Evolutionary conservation across 2,113 vertebrate genomes (phyloP), one percentile per base, ranked within the genome.

Genomic region (Salvelinus namaycush): DNA sequence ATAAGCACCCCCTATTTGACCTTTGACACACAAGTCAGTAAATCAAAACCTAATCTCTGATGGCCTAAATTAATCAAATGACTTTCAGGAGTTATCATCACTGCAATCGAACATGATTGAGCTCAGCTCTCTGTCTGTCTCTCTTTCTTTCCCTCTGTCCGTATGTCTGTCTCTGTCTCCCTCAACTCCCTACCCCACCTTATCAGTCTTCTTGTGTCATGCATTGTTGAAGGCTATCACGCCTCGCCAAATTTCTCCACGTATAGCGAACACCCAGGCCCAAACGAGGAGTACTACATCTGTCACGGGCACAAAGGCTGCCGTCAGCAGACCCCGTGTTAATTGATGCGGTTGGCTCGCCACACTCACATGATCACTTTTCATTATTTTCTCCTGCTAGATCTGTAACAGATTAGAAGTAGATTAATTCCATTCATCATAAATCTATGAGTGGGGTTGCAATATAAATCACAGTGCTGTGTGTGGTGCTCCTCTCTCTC

Each of bases 321-420:
- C n/a, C 29, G 3, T 29, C 26, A 12, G 39, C 66, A 12, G 60
- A 81, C 70, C 66, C 78, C 16, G 27, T 64, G 54, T 83, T 84
- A 87, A 86, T 81, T 76, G 84, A 87, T 86, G 75, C 72, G 80
- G 70, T 75, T 76, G 74, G 34, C 62, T 31, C 66, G 12, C 29
- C 66, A 39, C 39, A 65, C 81, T 83, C 27, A 71, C 73, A 70
- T 72, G 81, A 85, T 87, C 81, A 78, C 76, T 78, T 90, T 83
- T 83, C 79, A 86, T 39, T 87, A 80, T 81, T 79, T 74, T 26
- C 71, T 13, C 74, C 71, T 24, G 72, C 64, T n/a, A 78, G 81
- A 87, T 87, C 81, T 89, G 85, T 79, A 71, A 84, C 75, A 80
- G 87, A 89, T 91, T 83, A 83, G 73, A 84, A 83, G 86, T 81